phyloP scores from a whole-genome alignment of 1,140 invertebrate genomes.

The Pseudomyrmex pallidus region DNA sequence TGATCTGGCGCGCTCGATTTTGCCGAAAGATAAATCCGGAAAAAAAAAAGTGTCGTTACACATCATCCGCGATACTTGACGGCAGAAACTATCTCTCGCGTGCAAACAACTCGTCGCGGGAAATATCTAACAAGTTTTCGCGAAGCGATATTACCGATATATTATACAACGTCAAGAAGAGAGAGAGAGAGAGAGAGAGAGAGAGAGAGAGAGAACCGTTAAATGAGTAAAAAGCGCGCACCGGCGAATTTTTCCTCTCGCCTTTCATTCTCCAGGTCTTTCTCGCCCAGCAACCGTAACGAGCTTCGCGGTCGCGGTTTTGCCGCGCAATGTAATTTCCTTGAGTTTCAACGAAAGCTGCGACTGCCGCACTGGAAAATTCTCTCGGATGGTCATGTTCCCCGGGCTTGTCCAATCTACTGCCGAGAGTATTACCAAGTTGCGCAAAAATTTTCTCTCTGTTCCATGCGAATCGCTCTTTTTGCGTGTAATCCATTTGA shows the following conservation, averaged over 20 bases:
- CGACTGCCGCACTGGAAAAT: constrained; percentile 45
- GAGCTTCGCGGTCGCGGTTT: constrained; percentile 58
- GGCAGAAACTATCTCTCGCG: background rate
- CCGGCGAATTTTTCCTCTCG: background rate
- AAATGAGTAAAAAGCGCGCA: constrained; percentile 48
- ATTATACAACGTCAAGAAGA: too few relatives aligned
- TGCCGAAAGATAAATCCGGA: background rate
- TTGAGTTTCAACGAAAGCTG: constrained; percentile 40
- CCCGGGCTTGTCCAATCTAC: background rate
- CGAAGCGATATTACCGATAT: background rate
- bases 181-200: background rate
- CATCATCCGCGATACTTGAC: background rate
- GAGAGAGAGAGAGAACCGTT: constrained; percentile 3
- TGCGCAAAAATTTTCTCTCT: constrained; percentile 70
- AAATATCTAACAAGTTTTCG: constrained; percentile 37
- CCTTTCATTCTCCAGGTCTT: background rate
- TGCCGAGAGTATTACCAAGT: constrained; percentile 37
- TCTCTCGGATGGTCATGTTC: constrained; percentile 5
- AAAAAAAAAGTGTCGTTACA: background rate
- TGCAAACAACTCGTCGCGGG: background rate
- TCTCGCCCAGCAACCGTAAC: constrained; percentile 12
- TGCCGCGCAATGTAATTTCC: constrained; percentile 61
- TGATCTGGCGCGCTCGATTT: constrained; percentile 19
- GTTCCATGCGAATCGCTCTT: constrained; percentile 37
- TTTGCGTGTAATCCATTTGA: constrained; percentile 57